Evolutionary conservation across 1,140 invertebrate species (phyloP).

Genomic region (Eubasilissa regina): DNA sequence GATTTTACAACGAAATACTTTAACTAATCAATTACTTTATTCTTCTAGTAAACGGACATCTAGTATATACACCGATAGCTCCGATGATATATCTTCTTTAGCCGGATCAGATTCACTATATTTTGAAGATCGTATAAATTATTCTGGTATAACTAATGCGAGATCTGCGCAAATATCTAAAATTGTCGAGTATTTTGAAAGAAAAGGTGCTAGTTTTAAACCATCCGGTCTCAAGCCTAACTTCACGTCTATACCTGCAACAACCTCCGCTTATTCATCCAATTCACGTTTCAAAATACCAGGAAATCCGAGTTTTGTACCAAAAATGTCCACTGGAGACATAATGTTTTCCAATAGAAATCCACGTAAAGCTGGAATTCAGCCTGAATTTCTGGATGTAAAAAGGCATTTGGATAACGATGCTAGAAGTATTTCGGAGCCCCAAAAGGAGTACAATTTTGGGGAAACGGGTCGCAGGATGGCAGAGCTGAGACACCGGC

Average conservation of each 20-base stretch:
- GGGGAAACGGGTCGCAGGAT: constrained; percentile 57
- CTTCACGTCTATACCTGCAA: constrained; percentile 22
- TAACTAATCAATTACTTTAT: constrained; percentile 71
- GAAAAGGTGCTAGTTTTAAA: constrained; percentile 76
- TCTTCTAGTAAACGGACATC: constrained; percentile 81
- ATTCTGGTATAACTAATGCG: constrained; percentile 67
- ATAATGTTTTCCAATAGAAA: constrained; percentile 43
- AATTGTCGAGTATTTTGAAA: constrained; percentile 91
- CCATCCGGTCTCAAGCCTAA: constrained; percentile 60
- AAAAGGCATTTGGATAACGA: constrained; percentile 59
- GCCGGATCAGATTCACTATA: constrained; percentile 81
- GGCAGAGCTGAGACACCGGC: constrained; percentile 64
- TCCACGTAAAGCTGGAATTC: constrained; percentile 43
- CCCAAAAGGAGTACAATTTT: constrained; percentile 60
- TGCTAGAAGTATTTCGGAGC: constrained; percentile 52
- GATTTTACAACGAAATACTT: constrained; percentile 63
- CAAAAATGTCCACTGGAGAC: constrained; percentile 49
- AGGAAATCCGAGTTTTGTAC: constrained; percentile 27
- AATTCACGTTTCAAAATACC: constrained; percentile 47
- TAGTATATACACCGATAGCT: constrained; percentile 89
- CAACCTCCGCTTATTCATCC: constrained; percentile 11
- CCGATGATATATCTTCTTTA: constrained; percentile 86
- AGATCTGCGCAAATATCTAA: constrained; percentile 84
- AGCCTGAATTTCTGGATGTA: constrained; percentile 54
- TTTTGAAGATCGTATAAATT: constrained; percentile 78